Evolutionary conservation across 1,140 invertebrate species (phyloP).

Genomic region (Pogonus chalceus): DNA sequence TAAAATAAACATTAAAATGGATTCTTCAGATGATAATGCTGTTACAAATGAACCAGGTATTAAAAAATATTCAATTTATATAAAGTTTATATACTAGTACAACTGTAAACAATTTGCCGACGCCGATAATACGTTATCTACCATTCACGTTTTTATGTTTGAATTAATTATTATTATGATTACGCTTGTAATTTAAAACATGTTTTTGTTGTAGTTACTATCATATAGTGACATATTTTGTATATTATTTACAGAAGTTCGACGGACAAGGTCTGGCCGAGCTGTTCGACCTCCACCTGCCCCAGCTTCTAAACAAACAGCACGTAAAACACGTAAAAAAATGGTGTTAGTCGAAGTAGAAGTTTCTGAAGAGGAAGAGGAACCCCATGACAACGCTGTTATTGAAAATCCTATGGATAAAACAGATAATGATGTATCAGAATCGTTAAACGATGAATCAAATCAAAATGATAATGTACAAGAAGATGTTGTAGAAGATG

Average conservation of each 20-base stretch:
- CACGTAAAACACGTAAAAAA: constrained; percentile 28
- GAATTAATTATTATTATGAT: too few species aligned
- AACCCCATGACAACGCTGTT: not conserved
- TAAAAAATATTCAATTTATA: too few species aligned
- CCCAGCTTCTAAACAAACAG: constrained; percentile 12
- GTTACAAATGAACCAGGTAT: constrained; percentile 1
- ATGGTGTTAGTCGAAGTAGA: constrained; percentile 30
- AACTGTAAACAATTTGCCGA: too few species aligned
- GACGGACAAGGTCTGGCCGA: constrained; percentile 25
- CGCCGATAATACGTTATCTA: too few species aligned
- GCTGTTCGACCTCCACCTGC: constrained; percentile 16
- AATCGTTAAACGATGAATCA: constrained; percentile 2
- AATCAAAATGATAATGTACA: not conserved
- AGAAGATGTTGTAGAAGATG: constrained; percentile 10
- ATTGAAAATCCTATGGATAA: constrained; percentile 1
- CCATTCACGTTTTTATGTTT: too few species aligned
- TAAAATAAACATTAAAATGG: too few species aligned
- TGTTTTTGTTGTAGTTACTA: too few species aligned
- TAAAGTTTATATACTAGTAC: too few species aligned
- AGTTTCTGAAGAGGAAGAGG: constrained; percentile 30
- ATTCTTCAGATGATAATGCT: constrained; percentile 2
- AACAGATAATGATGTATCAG: constrained; percentile 5
- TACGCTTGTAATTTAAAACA: too few species aligned
- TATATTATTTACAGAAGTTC: constrained; percentile 12
- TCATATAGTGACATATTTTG: too few species aligned